Percentiles rank a stretch among this genome's conserved stretches.
These are phyloP conservation scores for Andricus quercusramuli DNA, from an alignment of 2,888 invertebrate species.

Conservation along the genomic window DNA sequence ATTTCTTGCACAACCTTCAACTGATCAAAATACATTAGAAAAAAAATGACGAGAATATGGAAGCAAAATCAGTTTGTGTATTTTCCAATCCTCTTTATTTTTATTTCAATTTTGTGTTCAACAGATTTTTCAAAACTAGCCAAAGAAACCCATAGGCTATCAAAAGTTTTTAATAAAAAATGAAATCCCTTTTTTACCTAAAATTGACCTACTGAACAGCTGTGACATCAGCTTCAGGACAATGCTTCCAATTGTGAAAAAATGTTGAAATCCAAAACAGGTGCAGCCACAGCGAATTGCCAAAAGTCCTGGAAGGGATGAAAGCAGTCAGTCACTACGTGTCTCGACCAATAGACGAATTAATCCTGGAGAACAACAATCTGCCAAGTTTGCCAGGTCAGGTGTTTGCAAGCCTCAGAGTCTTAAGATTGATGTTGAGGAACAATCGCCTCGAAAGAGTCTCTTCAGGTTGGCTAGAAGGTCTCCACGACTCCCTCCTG, in stretches of 20 bases:
- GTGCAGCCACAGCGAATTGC: slow-evolving; percentile 95
- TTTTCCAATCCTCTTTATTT: no score
- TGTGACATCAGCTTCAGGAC: no score
- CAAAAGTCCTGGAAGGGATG: slow-evolving; percentile 87
- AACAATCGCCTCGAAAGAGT: slow-evolving; percentile 91
- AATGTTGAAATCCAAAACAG: slow-evolving; percentile 78
- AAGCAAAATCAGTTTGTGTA: no score
- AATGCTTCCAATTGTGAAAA: slow-evolving; percentile 1
- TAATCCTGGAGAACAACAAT: slow-evolving; percentile 93
- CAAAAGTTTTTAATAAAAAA: no score
- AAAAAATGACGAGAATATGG: no score
- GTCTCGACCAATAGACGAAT: slow-evolving; percentile 88
- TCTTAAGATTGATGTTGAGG: slow-evolving; percentile 89
- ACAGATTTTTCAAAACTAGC: no score
- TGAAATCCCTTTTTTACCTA: no score
- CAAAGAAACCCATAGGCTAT: no score
- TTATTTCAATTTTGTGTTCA: no score
- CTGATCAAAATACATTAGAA: no score
- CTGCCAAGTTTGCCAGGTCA: slow-evolving; percentile 91
- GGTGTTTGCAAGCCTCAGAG: slow-evolving; percentile 87
- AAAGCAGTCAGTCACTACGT: slow-evolving; percentile 85
- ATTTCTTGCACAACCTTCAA: no score
- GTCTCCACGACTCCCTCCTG: slow-evolving; percentile 87
- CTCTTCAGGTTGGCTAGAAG: slow-evolving; percentile 89
- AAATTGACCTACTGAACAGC: no score